phyloP scores from a whole-genome alignment of 2,797 vertebrate genomes.

The Cossypha polioptera region DNA sequence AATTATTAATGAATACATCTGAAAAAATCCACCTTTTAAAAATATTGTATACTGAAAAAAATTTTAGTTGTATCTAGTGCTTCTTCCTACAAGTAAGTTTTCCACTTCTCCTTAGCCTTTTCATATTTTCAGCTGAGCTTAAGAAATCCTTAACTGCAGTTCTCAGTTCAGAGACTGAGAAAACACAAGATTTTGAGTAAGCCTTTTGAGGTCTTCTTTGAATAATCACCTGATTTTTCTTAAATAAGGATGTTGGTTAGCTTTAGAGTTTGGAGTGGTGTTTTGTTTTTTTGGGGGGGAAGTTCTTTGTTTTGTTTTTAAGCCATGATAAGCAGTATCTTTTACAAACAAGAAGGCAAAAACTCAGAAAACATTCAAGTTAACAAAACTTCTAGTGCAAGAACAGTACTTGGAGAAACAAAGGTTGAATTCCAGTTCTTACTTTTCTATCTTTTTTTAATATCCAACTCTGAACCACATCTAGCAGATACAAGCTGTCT shows the following conservation, averaged over 20 bases:
- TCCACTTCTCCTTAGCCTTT: not conserved
- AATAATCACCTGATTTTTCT: not conserved
- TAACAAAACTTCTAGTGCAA: not conserved
- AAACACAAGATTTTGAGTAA: conserved; percentile 5
- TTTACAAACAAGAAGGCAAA: not conserved
- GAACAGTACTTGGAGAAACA: not conserved
- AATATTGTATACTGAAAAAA: not conserved
- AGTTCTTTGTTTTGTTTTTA: not conserved
- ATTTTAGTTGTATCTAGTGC: not conserved
- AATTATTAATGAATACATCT: not conserved
- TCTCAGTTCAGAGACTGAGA: not conserved
- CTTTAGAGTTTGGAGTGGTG: not conserved
- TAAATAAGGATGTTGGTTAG: not conserved
- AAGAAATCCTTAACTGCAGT: not conserved
- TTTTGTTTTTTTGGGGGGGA: rapidly evolving
- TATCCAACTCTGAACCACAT: not conserved
- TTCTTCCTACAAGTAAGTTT: not conserved
- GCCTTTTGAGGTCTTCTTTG: not conserved
- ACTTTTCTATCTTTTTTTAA: not conserved
- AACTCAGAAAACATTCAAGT: not conserved
- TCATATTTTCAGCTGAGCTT: not conserved
- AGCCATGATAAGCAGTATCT: not conserved
- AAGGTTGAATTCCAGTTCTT: not conserved
- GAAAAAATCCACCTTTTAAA: not conserved
- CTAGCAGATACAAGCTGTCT: not conserved